Base-by-base conservation (phyloP, 2,113 vertebrate species). In the Bufo bufo region DNA sequence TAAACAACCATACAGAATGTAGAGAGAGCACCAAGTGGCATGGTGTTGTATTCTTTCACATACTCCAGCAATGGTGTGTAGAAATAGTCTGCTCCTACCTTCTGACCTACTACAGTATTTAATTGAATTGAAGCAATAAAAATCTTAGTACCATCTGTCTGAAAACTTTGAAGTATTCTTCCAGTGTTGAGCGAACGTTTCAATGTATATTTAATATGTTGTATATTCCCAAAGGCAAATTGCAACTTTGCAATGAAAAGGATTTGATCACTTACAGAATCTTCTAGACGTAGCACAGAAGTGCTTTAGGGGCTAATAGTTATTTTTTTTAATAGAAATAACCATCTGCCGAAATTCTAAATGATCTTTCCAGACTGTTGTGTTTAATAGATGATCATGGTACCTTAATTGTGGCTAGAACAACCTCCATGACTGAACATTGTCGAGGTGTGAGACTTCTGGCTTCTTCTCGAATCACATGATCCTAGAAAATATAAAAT, bases 381-480 rank as follows among this genome's bases (percentile, higher is more conserved):
- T 85, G n/a, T 61, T 43, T 87, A 87, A 87, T 81, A 33, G 23
- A 56, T 80, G 47, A 19, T 19, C 77, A 87, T 23, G 87, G 82
- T 93, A 99, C 98, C 97, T 99, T 99, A 92, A 98, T 97, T 84
- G 98, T 99, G 72, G 96, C 96, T 78, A 99, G 94, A 63, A 97
- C 97, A 69, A 95, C 95, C 66, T 99, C 98, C 98, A 99, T 97
- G 87, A 97, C 89, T 6, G 97, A 96, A 88, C 97, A 99, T 88
- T 99, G 98, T 90, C 97, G 93, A 85, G 96, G 95, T 0, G 94
- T 97, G 92, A 99, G 94, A 92, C 97, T 98, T 83, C 94, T 96
- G 90, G 97, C 94, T 89, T 99, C 97, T 86, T 99, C 98, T 87
- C 97, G 95, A 87, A 94, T 98, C 74, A 99, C 96, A 4, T 99